Evolutionary conservation across 2,888 invertebrate species (phyloP).

Genomic region (Cryptocephalus moraei): DNA sequence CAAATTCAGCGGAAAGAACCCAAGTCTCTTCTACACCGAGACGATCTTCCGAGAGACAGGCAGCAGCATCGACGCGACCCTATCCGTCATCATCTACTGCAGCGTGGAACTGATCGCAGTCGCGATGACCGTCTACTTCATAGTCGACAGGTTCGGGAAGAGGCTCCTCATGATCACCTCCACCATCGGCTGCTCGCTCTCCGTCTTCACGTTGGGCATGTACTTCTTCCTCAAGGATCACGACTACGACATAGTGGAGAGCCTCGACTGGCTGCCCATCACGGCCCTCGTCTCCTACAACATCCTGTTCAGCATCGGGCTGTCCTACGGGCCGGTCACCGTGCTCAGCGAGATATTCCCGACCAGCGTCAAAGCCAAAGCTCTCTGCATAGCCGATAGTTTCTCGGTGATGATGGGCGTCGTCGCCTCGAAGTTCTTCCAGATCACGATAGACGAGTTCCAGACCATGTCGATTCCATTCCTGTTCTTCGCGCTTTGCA

Average conservation of each 20-base stretch:
- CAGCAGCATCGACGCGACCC: conserved; percentile 40
- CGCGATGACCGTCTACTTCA: conserved; percentile 37
- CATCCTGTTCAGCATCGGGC: conserved; percentile 41
- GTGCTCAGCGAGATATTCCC: conserved; percentile 46
- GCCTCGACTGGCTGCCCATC: conserved; percentile 41
- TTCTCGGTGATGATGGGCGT: conserved; percentile 41
- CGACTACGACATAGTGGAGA: conserved; percentile 22
- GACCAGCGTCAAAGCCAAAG: conserved; percentile 44
- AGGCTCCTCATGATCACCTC: conserved; percentile 52
- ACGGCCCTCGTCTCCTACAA: conserved; percentile 41
- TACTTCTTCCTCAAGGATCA: conserved; percentile 40
- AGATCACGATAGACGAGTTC: conserved; percentile 43
- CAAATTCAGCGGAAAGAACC: conserved; percentile 56
- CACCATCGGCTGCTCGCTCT: conserved; percentile 33
- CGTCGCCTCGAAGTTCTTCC: conserved; percentile 40
- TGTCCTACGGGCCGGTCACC: conserved; percentile 42
- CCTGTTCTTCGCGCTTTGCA: conserved; percentile 51
- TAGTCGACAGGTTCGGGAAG: conserved; percentile 55
- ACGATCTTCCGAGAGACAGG: conserved; percentile 47
- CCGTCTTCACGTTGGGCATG: conserved; percentile 34
- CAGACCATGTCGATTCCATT: conserved; percentile 52
- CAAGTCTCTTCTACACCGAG: conserved; percentile 51
- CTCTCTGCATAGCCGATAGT: conserved; percentile 45
- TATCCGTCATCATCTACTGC: conserved; percentile 49
- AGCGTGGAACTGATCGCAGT: conserved; percentile 48